These are phyloP conservation scores for Pherbina coryleti DNA, from an alignment of 2,888 invertebrate genomes.

Conservation along the genomic window DNA sequence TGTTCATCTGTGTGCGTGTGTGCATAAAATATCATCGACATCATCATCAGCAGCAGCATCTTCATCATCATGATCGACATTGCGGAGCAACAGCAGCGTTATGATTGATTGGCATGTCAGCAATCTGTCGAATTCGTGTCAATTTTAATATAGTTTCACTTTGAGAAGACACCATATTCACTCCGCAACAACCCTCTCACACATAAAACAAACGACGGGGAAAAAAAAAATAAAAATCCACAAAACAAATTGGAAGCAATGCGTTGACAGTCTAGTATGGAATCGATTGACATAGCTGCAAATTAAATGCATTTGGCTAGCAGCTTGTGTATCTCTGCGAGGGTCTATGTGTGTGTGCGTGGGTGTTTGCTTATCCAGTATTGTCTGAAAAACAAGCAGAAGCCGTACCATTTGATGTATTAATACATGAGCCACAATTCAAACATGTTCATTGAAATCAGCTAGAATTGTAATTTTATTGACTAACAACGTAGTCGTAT, in stretches of 20 bases:
- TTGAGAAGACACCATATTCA: neutral
- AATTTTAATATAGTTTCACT: conserved; percentile 37
- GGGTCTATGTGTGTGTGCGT: neutral
- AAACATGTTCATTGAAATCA: too few relatives aligned
- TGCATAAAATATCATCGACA: conserved; percentile 15
- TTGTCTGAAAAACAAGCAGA: too few relatives aligned
- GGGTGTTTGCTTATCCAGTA: neutral
- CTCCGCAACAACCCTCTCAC: neutral
- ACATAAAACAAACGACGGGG: neutral
- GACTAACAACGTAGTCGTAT: too few relatives aligned
- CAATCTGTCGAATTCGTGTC: conserved; percentile 45
- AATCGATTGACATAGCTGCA: neutral
- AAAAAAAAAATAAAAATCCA: neutral
- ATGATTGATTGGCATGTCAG: conserved; percentile 46
- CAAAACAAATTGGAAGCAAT: neutral
- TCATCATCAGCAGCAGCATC: neutral
- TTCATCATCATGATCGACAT: neutral
- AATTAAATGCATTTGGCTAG: neutral
- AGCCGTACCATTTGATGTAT: too few relatives aligned
- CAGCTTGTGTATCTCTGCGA: neutral
- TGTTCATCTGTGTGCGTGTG: neutral
- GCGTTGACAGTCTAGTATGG: neutral
- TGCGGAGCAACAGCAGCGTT: neutral
- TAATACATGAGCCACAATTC: too few relatives aligned
- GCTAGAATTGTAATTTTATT: too few relatives aligned